Base-by-base conservation (phyloP, 2,888 invertebrate genomes). In the Tetrapedia diversipes region DNA sequence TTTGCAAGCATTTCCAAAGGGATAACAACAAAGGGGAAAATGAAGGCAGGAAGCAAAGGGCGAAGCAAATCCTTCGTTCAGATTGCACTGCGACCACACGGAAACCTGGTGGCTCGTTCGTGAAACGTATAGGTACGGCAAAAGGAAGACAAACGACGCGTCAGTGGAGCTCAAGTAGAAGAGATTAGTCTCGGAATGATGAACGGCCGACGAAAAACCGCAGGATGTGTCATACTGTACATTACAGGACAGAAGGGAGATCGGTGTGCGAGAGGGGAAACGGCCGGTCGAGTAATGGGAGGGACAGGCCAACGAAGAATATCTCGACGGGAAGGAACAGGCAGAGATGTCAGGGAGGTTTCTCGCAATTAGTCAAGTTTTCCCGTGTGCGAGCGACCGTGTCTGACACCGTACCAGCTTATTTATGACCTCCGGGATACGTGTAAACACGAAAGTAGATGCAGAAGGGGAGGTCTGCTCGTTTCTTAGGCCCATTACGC, bases 131-230 rank as follows among this genome's bases (percentile, higher is more conserved):
- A 49, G 22, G 41, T 73, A 74, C 43, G 54, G 67, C 70, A 82
- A 80, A 76, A 77, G 78, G 76, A 82, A 82, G 80, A 86, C 82
- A 86, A 87, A 86, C 80, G 86, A 85, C 77, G 82, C 81, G 81
- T 80, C 83, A 79, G 76, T 77, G 75, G 73, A 77, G 76, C 67
- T 80, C 82, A 80, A 85, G 85, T 86, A 86, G 86, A 87, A 87
- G 83, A 87, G 86, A 88, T 87, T 87, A 88, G 84, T 86, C 83
- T 79, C 64, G 73, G 81, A 82, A 86, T 86, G 83, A 86, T 83
- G 82, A 84, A 86, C 79, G 77, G 77, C 49, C 80, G 65, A 75
- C 80, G 85, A 83, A 85, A 83, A 85, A 85, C 77, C 82, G 74
- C 82, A 77, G 78, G 73, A 80, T 80, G 79, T 76, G 80, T 84